Conservation (phyloP, 2,888 invertebrate genomes). For the Melieria omissa region DNA sequence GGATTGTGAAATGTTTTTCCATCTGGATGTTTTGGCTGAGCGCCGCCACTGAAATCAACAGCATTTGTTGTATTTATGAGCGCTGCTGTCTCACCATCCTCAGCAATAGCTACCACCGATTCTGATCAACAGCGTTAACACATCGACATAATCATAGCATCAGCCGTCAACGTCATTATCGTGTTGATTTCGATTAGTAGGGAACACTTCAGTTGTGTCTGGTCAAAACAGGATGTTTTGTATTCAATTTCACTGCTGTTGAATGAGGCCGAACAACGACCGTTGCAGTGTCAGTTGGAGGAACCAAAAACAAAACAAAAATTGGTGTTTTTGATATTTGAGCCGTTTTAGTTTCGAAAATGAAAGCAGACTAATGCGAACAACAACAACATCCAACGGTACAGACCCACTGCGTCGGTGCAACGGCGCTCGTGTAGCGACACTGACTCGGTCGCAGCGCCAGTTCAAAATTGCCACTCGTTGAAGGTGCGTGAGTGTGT, state of each 20-base stretch:
- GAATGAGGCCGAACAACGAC: too few relatives aligned
- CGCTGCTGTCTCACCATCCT: too few relatives aligned
- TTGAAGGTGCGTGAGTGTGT: background rate
- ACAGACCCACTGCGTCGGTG: constrained; percentile 8
- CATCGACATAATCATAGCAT: background rate
- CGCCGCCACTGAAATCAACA: too few relatives aligned
- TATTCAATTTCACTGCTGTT: constrained; percentile 33
- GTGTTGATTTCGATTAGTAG: background rate
- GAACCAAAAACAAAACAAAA: constrained; percentile 2
- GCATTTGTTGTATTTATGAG: too few relatives aligned
- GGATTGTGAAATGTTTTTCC: too few relatives aligned
- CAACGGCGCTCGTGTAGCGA: background rate
- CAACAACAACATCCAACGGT: background rate
- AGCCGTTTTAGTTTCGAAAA: background rate
- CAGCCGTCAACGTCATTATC: background rate
- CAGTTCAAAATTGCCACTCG: background rate
- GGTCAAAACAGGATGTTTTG: constrained; percentile 41
- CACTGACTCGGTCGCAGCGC: background rate
- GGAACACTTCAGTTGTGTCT: constrained; percentile 10
- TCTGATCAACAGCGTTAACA: too few relatives aligned
- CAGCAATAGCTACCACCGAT: too few relatives aligned
- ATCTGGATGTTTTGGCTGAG: too few relatives aligned
- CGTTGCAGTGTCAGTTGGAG: background rate
- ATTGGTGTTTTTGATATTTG: constrained; percentile 18
- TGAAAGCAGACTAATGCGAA: background rate